Base-by-base conservation (phyloP, 1,140 invertebrate genomes). In the Glossosoma conforme region DNA sequence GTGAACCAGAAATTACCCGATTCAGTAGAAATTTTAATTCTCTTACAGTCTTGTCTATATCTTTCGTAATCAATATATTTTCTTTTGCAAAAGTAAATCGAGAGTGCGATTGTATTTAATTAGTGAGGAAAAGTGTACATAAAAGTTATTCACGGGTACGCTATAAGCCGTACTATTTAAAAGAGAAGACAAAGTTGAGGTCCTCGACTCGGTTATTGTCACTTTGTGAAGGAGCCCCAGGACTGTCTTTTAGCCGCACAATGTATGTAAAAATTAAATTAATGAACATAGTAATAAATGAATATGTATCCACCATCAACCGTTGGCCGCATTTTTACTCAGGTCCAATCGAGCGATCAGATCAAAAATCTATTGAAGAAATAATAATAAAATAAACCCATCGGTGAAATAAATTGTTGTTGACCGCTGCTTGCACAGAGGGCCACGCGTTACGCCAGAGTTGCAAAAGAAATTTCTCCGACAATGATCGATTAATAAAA, bases 171-270 rank as follows among this genome's bases (percentile, higher is more conserved):
- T 58, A 58, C 52, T 38, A 54, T 44, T n/a, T 54, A 56, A 50
- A 52, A 45, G 21, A 45, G 44, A 51, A 56, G 49, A 47, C 47
- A 52, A 40, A 40, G 56, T 58, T 58, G 56, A 51, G 51, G 56
- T 45, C 50, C 56, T 54, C 54, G 45, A 58, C 56, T 54, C 54
- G 46, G 56, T n/a, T n/a, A n/a, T 58, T 58, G 37, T 54, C 54
- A 50, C 51, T 54, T 54, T 41, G 52, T 54, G 32, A 50, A 51
- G 52, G 50, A 14, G n/a, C n/a, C n/a, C 33, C 54, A 52, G 49
- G 56, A 58, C 56, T 58, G 44, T 54, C 46, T 44, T 49, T 53
- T 58, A 58, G 56, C 56, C 56, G 56, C 56, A 58, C 56, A 58
- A 54, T 58, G 35, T 58, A 58, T 51, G 46, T 58, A 58, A 47